phyloP scores from a whole-genome alignment of 2,113 vertebrate species.

The Vulpes ferrilata region DNA sequence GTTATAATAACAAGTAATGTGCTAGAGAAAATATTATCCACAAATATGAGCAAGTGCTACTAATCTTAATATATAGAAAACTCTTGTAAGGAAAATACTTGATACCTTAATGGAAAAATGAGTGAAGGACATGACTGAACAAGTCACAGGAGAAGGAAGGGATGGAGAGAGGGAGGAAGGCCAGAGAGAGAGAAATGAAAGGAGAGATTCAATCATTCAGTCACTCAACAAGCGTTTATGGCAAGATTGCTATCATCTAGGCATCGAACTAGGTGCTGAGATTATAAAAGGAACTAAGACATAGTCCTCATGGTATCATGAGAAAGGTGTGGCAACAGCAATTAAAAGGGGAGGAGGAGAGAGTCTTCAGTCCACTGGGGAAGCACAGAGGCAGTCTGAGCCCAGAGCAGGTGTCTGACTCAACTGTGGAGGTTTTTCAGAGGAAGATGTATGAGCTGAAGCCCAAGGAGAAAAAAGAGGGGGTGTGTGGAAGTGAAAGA shows the following conservation, averaged over 20 bases:
- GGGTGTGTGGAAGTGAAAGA: too few species aligned
- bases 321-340: not conserved
- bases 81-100: not conserved
- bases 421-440: not conserved
- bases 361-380: not conserved
- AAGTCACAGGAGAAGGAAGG: not conserved
- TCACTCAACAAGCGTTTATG: not conserved
- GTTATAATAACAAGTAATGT: not conserved
- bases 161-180: not conserved
- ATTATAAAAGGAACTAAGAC: not conserved
- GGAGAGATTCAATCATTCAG: not conserved
- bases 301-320: not conserved
- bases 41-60: not conserved
- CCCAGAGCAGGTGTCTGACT: not conserved
- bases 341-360: not conserved
- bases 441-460: not conserved
- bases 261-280: not conserved
- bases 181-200: not conserved
- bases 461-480: not conserved
- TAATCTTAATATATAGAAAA: not conserved
- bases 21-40: slow-evolving; percentile 9
- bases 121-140: not conserved
- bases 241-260: not conserved
- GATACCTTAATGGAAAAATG: not conserved
- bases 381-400: not conserved